Conservation (phyloP, 2,113 vertebrate genomes). For the Siphamia tubifer region DNA sequence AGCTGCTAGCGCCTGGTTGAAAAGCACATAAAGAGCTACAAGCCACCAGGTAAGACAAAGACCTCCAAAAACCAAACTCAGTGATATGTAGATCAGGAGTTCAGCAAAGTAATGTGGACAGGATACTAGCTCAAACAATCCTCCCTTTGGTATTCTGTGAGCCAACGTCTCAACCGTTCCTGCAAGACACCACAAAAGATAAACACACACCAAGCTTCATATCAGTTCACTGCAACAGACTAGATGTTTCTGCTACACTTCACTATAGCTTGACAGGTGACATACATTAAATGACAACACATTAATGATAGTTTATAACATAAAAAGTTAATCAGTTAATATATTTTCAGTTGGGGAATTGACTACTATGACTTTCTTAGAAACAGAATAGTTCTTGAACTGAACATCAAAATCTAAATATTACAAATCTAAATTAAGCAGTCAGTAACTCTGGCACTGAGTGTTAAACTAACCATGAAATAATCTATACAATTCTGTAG, state of each 20-base stretch:
- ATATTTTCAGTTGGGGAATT: too few species aligned
- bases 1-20: constrained; percentile 87
- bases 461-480: too few species aligned
- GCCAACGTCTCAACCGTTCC: constrained; percentile 83
- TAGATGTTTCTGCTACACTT: neutral
- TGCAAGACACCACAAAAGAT: constrained; percentile 62
- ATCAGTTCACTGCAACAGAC: neutral
- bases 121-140: constrained; percentile 92
- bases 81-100: constrained; percentile 88
- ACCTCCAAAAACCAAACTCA: constrained; percentile 82
- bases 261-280: too few species aligned
- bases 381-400: too few species aligned
- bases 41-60: constrained; percentile 89
- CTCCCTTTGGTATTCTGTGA: constrained; percentile 85
- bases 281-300: too few species aligned
- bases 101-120: constrained; percentile 96
- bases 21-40: constrained; percentile 87
- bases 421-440: too few species aligned
- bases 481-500: too few species aligned
- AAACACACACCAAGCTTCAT: neutral
- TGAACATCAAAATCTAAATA: too few species aligned
- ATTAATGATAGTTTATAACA: too few species aligned
- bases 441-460: too few species aligned
- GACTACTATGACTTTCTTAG: too few species aligned
- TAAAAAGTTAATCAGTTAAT: too few species aligned